These are phyloP conservation scores for Noctua comes DNA, from an alignment of 2,888 invertebrate genomes.

Conservation along the genomic window DNA sequence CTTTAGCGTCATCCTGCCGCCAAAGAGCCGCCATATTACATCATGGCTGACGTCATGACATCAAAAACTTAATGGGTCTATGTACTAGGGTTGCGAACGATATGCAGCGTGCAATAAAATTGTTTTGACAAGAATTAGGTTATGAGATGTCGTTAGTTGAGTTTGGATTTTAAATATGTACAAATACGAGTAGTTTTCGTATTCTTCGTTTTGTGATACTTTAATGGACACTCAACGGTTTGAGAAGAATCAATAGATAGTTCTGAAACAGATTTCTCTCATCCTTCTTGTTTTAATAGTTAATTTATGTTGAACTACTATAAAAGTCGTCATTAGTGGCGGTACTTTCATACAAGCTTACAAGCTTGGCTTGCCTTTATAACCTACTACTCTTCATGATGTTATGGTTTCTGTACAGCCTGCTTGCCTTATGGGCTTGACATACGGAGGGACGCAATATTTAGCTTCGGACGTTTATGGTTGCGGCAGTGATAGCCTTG, in stretches of 20 bases:
- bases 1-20: slow-evolving; percentile 46
- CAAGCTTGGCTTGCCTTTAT: no score
- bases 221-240: background rate
- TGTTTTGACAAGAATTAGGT: slow-evolving; percentile 25
- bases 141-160: slow-evolving; percentile 20
- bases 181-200: background rate
- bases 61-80: slow-evolving; percentile 5
- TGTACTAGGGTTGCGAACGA: slow-evolving; percentile 1
- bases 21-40: slow-evolving; percentile 52
- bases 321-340: no score
- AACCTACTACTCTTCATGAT: no score
- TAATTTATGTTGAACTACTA: background rate
- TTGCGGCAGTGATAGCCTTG: no score
- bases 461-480: no score
- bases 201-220: slow-evolving; percentile 3
- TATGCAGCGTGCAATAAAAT: slow-evolving; percentile 27
- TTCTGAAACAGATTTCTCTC: background rate
- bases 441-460: no score
- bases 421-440: no score
- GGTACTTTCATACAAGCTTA: no score
- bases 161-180: slow-evolving; percentile 16
- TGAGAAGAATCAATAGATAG: background rate
- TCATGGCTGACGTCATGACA: slow-evolving; percentile 33
- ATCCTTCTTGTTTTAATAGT: background rate
- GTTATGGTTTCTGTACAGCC: no score